phyloP scores from a whole-genome alignment of 2,113 vertebrate genomes.

The Opisthocomus hoazin region DNA sequence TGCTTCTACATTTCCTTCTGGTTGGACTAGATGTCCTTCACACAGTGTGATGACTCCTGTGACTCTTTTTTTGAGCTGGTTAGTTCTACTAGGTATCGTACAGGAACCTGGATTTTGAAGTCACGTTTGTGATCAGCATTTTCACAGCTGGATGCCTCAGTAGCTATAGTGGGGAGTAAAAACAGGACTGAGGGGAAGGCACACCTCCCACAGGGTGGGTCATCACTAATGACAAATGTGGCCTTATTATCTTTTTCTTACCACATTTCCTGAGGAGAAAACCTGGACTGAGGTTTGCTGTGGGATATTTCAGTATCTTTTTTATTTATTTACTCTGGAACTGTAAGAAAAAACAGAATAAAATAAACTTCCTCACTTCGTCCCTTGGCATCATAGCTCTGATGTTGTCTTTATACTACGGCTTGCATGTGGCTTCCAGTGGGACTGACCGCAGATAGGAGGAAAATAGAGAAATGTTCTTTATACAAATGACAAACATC shows the following conservation, averaged over 20 bases:
- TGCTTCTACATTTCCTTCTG: background rate
- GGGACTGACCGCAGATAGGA: background rate
- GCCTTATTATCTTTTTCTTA: background rate
- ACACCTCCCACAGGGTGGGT: background rate
- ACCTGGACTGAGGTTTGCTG: background rate
- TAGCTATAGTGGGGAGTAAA: background rate
- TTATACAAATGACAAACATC: background rate
- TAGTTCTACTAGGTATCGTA: background rate
- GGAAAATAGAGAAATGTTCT: background rate
- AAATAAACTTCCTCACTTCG: background rate
- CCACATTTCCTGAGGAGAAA: background rate
- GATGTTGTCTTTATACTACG: background rate
- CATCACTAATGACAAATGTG: background rate
- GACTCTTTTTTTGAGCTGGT: background rate
- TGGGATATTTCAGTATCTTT: background rate
- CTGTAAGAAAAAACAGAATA: background rate
- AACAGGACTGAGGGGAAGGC: background rate
- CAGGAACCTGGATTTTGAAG: background rate
- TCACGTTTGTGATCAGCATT: background rate
- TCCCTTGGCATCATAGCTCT: background rate
- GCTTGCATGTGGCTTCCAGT: background rate
- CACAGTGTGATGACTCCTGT: background rate
- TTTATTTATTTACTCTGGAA: background rate
- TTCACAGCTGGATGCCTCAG: background rate
- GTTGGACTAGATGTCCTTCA: background rate